Evolutionary conservation across 2,113 vertebrate species (phyloP).

Genomic region (Ardeotis arabs): DNA sequence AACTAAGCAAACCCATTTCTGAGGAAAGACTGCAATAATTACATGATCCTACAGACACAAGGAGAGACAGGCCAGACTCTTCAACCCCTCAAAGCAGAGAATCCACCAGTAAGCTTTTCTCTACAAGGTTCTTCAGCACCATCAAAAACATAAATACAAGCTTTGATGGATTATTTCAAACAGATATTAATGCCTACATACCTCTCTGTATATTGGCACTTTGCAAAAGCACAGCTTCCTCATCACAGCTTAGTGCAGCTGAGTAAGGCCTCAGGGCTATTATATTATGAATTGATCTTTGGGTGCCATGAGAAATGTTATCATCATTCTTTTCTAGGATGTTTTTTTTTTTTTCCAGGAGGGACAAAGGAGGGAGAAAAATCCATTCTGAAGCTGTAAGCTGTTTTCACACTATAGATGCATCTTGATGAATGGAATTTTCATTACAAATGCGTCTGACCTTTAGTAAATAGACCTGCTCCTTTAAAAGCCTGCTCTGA

Average conservation of each 20-base stretch:
- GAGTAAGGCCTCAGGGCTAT: background rate
- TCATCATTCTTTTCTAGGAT: background rate
- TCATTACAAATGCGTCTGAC: slow-evolving; percentile 48
- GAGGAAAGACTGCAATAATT: background rate
- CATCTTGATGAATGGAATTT: slow-evolving; percentile 47
- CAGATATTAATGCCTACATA: background rate
- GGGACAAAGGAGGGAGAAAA: background rate
- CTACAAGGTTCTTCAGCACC: background rate
- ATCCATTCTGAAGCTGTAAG: background rate
- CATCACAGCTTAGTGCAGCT: background rate
- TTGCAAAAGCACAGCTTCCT: background rate
- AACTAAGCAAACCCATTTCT: background rate
- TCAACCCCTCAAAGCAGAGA: background rate
- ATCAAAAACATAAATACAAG: background rate
- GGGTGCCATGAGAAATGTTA: background rate
- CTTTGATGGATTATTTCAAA: background rate
- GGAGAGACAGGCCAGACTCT: background rate
- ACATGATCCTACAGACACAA: background rate
- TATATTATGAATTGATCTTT: background rate
- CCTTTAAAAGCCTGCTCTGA: slow-evolving; percentile 20
- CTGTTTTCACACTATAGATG: slow-evolving; percentile 18
- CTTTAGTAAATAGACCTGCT: slow-evolving; percentile 31
- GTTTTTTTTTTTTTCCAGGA: background rate
- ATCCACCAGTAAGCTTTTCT: background rate
- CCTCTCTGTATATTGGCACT: background rate